phyloP scores from a whole-genome alignment of 2,888 invertebrate genomes.

The Ashinkailepas kermadecensis region DNA sequence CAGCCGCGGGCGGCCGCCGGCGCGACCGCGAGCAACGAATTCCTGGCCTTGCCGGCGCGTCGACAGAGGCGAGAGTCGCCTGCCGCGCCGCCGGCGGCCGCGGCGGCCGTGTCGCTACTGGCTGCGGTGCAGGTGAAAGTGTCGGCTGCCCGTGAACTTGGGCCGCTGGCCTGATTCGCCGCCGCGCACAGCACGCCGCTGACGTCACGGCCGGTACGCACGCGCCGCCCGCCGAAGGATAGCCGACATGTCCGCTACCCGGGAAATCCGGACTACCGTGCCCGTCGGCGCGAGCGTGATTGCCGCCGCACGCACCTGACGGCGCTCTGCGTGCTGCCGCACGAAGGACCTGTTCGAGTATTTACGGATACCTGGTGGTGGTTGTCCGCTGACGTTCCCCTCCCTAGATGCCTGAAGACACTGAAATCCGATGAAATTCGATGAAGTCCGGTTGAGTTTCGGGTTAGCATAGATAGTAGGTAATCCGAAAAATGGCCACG shows the following conservation, averaged over 20 bases:
- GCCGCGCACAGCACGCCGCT: background rate
- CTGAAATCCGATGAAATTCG: too few species aligned
- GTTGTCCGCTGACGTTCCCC: too few species aligned
- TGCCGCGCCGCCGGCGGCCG: background rate
- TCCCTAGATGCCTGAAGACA: too few species aligned
- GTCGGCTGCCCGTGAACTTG: conserved; percentile 7
- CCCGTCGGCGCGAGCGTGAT: background rate
- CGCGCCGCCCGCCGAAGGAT: background rate
- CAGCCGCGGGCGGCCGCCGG: background rate
- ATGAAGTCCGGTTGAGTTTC: too few species aligned
- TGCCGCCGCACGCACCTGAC: too few species aligned
- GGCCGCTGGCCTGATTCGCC: conserved; percentile 12
- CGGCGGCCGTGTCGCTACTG: background rate
- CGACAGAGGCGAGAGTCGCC: conserved; percentile 7
- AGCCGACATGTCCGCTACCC: conserved; percentile 5
- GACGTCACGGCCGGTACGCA: background rate
- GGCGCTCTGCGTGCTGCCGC: too few species aligned
- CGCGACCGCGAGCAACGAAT: background rate
- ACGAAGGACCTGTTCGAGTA: too few species aligned
- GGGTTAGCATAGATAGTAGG: too few species aligned
- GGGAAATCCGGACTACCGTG: background rate
- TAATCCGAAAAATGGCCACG: too few species aligned
- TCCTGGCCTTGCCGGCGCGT: background rate
- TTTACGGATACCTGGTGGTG: too few species aligned
- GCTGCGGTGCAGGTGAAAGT: conserved; percentile 3